Evolutionary conservation across 2,888 invertebrate species (phyloP).

Genomic region (Congeria kusceri): DNA sequence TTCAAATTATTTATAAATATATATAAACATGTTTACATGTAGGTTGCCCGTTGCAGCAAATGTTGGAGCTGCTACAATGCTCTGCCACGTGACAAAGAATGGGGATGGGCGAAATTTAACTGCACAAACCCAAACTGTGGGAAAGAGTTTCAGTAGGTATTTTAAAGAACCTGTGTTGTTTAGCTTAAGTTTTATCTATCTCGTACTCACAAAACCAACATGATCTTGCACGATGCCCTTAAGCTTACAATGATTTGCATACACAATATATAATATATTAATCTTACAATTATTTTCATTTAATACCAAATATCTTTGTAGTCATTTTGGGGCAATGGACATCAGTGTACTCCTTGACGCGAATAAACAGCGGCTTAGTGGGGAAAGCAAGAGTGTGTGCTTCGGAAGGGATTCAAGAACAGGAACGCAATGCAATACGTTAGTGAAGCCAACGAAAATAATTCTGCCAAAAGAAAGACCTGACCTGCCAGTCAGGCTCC

Average conservation of each 20-base stretch:
- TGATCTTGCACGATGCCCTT: too few species aligned
- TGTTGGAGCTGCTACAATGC: not conserved
- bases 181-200: too few species aligned
- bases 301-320: too few species aligned
- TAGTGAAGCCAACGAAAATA: not conserved
- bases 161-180: not conserved
- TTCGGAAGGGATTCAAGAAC: not conserved
- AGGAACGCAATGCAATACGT: not conserved
- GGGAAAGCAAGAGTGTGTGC: conserved; percentile 2
- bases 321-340: conserved; percentile 4
- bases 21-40: not conserved
- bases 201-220: too few species aligned
- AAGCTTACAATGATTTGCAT: too few species aligned
- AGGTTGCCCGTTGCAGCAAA: not conserved
- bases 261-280: too few species aligned
- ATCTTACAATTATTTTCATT: too few species aligned
- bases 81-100: not conserved
- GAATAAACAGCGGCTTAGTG: not conserved
- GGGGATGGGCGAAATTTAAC: conserved; percentile 1
- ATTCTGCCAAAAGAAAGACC: not conserved
- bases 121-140: not conserved
- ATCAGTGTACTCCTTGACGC: not conserved
- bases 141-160: not conserved
- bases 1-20: too few species aligned
- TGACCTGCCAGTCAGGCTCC: too few species aligned